Conservation (phyloP, 2,797 vertebrate genomes). For the Pseudochirops corinnae region DNA sequence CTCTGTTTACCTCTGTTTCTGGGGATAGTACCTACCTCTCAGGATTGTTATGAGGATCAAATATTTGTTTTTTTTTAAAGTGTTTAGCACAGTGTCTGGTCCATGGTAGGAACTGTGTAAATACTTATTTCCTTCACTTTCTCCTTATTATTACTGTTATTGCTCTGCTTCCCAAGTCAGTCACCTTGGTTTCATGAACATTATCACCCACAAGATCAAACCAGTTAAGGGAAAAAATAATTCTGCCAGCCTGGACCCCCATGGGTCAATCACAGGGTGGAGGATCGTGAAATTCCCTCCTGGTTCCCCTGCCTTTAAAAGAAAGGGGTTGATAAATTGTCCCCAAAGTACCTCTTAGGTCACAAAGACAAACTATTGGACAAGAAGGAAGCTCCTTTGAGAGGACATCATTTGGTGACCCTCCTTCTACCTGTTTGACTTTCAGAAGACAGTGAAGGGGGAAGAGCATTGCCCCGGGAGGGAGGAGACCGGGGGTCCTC, state of each 20-base stretch:
- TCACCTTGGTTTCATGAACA: neutral
- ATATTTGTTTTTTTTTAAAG: neutral
- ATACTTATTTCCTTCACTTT: neutral
- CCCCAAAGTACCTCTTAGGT: neutral
- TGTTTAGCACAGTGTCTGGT: neutral
- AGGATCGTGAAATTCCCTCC: neutral
- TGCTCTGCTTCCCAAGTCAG: neutral
- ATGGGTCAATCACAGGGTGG: neutral
- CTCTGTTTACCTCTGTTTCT: neutral
- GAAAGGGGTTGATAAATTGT: accelerated
- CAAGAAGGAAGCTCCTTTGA: neutral
- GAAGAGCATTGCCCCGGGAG: neutral
- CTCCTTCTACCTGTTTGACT: neutral
- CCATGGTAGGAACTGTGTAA: neutral
- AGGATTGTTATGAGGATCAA: neutral
- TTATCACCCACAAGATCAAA: neutral
- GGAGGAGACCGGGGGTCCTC: neutral
- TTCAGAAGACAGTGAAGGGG: neutral
- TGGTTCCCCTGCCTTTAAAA: neutral
- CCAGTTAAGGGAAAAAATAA: neutral
- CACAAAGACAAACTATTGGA: neutral
- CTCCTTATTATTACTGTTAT: neutral
- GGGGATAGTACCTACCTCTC: neutral
- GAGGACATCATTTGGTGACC: neutral
- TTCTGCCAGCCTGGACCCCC: accelerated